Conservation (phyloP, 2,797 vertebrate species). For the Sebastes nivosus region DNA sequence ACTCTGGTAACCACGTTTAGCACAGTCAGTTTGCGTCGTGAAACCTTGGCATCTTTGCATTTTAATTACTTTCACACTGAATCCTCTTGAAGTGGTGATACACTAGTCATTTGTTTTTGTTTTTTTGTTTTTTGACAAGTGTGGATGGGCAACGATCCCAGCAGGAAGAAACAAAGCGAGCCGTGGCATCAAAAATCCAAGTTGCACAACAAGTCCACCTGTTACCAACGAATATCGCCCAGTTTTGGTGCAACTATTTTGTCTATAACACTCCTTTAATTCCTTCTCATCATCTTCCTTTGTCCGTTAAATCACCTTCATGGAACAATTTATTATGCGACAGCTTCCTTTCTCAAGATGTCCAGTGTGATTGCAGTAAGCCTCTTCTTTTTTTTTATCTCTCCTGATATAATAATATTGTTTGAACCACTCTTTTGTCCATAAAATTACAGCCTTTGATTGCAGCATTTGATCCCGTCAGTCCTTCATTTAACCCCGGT, state of each 20-base stretch:
- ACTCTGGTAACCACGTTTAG: slow-evolving; percentile 37
- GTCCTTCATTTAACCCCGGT: slow-evolving; percentile 39
- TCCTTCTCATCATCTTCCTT: neutral
- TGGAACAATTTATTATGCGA: slow-evolving; percentile 23
- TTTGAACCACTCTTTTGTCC: slow-evolving; percentile 68
- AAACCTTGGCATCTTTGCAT: slow-evolving; percentile 52
- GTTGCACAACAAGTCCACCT: slow-evolving; percentile 59
- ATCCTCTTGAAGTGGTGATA: slow-evolving; percentile 45
- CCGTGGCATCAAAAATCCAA: slow-evolving; percentile 33
- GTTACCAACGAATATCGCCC: slow-evolving; percentile 23
- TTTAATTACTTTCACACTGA: slow-evolving; percentile 65
- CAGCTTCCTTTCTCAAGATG: slow-evolving; percentile 29
- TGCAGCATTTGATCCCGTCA: slow-evolving; percentile 41
- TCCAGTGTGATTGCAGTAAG: slow-evolving; percentile 39
- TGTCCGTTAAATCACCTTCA: slow-evolving; percentile 13
- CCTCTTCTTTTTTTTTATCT: slow-evolving; percentile 29
- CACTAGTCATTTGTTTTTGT: slow-evolving; percentile 33
- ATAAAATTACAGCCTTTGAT: slow-evolving; percentile 69
- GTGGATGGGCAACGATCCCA: slow-evolving; percentile 59
- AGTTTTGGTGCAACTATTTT: slow-evolving; percentile 25
- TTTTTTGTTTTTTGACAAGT: slow-evolving; percentile 40
- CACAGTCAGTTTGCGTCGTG: slow-evolving; percentile 21
- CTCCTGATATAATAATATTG: slow-evolving; percentile 61
- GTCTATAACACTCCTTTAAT: slow-evolving; percentile 4
- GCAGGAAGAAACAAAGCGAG: slow-evolving; percentile 51